Percentiles rank a stretch among this genome's conserved stretches.
These are phyloP conservation scores for Cyclophora albipunctata DNA, from an alignment of 2,888 invertebrate genomes.

Conservation along the genomic window DNA sequence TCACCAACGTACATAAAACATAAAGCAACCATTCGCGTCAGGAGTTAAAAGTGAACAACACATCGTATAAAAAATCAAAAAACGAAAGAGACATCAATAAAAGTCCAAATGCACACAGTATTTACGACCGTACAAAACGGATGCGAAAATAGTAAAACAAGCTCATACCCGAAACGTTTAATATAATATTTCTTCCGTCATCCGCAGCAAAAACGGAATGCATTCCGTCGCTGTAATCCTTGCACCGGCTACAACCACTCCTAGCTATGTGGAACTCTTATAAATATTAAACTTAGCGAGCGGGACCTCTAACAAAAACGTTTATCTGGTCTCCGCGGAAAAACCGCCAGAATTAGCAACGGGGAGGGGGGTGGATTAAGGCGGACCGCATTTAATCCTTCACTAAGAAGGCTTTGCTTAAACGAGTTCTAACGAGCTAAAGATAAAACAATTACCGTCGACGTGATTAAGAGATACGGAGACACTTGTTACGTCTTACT, in stretches of 20 bases:
- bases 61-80: too few species aligned
- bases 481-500: conserved; percentile 73
- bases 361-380: conserved; percentile 68
- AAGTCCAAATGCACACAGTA: too few species aligned
- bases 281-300: conserved; percentile 67
- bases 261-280: conserved; percentile 58
- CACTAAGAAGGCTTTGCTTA: conserved; percentile 76
- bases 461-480: conserved; percentile 73
- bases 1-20: too few species aligned
- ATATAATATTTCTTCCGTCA: conserved; percentile 46
- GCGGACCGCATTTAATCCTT: conserved; percentile 74
- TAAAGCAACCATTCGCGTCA: too few species aligned
- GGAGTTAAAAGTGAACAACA: too few species aligned
- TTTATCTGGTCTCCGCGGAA: conserved; percentile 71
- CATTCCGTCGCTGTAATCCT: conserved; percentile 51
- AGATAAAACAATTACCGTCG: conserved; percentile 74
- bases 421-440: conserved; percentile 76
- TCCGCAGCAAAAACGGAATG: conserved; percentile 49
- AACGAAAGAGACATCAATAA: too few species aligned
- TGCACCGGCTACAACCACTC: conserved; percentile 54
- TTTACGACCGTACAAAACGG: conserved; percentile 8
- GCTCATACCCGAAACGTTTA: conserved; percentile 35
- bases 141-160: conserved; percentile 20
- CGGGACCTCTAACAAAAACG: conserved; percentile 67
- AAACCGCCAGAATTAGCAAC: conserved; percentile 73